Percentiles rank a stretch among this genome's conserved stretches.
Evolutionary conservation across 2,797 vertebrate genomes (phyloP).

Genomic region (Acropternis orthonyx): DNA sequence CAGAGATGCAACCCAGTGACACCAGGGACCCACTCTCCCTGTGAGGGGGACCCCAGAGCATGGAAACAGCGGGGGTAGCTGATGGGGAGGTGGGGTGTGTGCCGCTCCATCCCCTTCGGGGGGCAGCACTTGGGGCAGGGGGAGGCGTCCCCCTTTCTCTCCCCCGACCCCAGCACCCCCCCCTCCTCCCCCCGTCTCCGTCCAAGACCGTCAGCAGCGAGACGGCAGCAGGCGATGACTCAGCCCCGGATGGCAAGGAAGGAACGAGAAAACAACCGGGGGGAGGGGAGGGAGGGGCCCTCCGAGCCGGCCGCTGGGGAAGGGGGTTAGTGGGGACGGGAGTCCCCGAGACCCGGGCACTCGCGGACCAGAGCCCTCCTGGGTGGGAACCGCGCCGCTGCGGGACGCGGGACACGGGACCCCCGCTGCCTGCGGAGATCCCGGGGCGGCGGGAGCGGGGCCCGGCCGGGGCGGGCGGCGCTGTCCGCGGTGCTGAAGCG

Average conservation of each 20-base stretch:
- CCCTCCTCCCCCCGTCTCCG: not conserved
- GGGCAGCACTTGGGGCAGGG: constrained; percentile 10
- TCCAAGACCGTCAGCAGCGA: constrained; percentile 53
- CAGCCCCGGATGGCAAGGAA: constrained; percentile 65
- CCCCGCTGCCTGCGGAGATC: not conserved
- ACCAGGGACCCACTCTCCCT: not conserved
- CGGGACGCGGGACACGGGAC: not conserved
- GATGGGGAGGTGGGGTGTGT: not conserved
- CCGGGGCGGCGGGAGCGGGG: not conserved
- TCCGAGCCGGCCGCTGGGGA: not conserved
- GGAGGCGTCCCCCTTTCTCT: not conserved
- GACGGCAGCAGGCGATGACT: constrained; percentile 65
- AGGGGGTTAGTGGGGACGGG: not conserved
- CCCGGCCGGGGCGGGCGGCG: not conserved
- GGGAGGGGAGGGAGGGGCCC: constrained; percentile 61
- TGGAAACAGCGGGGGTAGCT: fast-evolving
- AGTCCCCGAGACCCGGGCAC: not conserved
- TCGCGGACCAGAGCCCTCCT: not conserved
- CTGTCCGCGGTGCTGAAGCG: constrained; percentile 46
- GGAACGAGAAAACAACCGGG: constrained; percentile 63
- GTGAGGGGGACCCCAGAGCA: not conserved
- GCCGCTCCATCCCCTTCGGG: not conserved
- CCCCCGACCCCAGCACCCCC: too few relatives aligned
- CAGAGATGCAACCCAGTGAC: not conserved
- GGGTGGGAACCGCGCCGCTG: not conserved